These are phyloP conservation scores for Eupithecia centaureata DNA, from an alignment of 2,888 invertebrate species.

Conservation along the genomic window DNA sequence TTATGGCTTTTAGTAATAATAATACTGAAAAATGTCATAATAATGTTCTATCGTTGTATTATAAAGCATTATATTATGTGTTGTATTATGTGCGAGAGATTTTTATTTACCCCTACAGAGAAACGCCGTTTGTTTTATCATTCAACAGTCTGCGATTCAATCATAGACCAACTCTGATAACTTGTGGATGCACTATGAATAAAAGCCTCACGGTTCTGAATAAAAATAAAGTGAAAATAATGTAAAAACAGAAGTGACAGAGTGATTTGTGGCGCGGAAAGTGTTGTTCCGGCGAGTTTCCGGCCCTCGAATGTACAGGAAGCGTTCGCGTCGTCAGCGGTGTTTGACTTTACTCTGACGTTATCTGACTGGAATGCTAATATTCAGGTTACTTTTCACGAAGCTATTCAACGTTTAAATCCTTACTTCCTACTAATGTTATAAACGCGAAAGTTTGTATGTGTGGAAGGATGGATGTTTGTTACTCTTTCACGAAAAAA, in stretches of 20 bases:
- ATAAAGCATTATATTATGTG: too few relatives aligned
- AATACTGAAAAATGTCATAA: too few relatives aligned
- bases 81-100: too few relatives aligned
- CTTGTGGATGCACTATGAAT: neutral
- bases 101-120: too few relatives aligned
- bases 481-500: too few relatives aligned
- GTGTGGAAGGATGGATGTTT: too few relatives aligned
- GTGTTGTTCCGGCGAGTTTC: constrained; percentile 62
- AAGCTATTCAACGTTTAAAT: neutral
- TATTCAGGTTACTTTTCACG: constrained; percentile 40
- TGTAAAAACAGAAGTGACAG: constrained; percentile 60
- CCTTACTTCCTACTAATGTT: too few relatives aligned
- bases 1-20: too few relatives aligned
- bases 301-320: constrained; percentile 65
- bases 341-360: constrained; percentile 58
- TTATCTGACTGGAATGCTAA: constrained; percentile 67
- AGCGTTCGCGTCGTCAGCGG: constrained; percentile 55
- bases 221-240: constrained; percentile 36
- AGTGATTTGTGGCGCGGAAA: constrained; percentile 68
- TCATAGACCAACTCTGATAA: neutral
- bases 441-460: too few relatives aligned
- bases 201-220: neutral
- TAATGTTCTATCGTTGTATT: too few relatives aligned
- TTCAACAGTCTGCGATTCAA: neutral
- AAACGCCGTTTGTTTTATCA: too few relatives aligned